Conservation (phyloP, 30 jellyfish, hydroid and myxozoan species). For the Chironex yamaguchii region DNA sequence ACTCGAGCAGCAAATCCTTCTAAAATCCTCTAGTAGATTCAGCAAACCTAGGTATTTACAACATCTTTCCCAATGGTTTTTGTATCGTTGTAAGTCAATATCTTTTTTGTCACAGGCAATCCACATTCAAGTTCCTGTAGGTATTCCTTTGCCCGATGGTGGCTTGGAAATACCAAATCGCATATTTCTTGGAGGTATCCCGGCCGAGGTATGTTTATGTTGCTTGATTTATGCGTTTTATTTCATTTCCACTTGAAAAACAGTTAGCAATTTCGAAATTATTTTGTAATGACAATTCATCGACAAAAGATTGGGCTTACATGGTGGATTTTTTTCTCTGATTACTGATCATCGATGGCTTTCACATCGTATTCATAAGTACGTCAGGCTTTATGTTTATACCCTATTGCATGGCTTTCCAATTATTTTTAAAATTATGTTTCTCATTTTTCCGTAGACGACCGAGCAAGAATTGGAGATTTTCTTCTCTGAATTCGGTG, state of each 20-base stretch:
- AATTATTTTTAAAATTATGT: not conserved
- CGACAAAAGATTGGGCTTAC: too few relatives aligned
- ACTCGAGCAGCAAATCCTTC: too few relatives aligned
- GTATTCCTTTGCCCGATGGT: constrained; percentile 98
- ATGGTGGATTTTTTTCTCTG: too few relatives aligned
- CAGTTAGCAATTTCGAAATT: too few relatives aligned
- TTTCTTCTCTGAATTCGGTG: constrained; percentile 92
- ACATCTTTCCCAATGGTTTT: too few relatives aligned
- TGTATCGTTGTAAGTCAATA: too few relatives aligned
- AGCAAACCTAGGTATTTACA: too few relatives aligned
- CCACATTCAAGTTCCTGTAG: constrained; percentile 98
- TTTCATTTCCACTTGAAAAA: too few relatives aligned
- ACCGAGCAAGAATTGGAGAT: constrained; percentile 96
- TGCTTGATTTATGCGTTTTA: too few relatives aligned
- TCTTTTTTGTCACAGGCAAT: constrained; percentile 79
- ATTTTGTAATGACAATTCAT: too few relatives aligned
- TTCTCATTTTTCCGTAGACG: constrained; percentile 66
- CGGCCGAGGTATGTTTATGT: constrained; percentile 99
- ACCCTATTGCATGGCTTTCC: not conserved
- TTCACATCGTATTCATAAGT: not conserved
- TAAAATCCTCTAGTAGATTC: too few relatives aligned
- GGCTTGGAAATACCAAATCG: constrained; percentile 99
- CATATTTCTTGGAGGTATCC: constrained; percentile 97
- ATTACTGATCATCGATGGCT: not conserved
- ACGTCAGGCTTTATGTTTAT: not conserved